Percentiles rank a stretch among this genome's conserved stretches.
These are phyloP conservation scores for Axea sp. DNA, from an alignment of 2,888 invertebrate genomes.

Conservation along the genomic window DNA sequence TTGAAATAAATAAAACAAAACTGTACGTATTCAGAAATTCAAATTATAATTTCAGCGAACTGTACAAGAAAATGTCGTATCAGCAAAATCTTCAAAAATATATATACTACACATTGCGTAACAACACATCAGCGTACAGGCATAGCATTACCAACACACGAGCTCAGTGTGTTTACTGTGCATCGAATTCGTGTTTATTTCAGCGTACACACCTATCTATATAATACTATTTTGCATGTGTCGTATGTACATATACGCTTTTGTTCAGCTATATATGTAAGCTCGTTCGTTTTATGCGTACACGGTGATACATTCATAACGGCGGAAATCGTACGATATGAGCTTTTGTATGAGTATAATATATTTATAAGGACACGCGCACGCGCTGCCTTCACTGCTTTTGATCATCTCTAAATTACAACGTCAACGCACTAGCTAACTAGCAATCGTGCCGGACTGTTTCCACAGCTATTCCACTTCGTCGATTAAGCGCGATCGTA, in stretches of 20 bases:
- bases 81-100: constrained; percentile 71
- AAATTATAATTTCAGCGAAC: constrained; percentile 51
- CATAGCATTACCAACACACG: too few relatives aligned
- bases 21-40: too few relatives aligned
- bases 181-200: constrained; percentile 54
- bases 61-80: too few relatives aligned
- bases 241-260: too few relatives aligned
- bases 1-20: too few relatives aligned
- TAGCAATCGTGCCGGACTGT: constrained; percentile 62
- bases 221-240: too few relatives aligned
- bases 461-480: constrained; percentile 70
- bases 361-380: constrained; percentile 41
- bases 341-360: too few relatives aligned
- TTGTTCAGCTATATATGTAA: too few relatives aligned
- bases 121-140: too few relatives aligned
- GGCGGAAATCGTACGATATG: too few relatives aligned
- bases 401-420: constrained; percentile 76
- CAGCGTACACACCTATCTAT: constrained; percentile 34
- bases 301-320: too few relatives aligned
- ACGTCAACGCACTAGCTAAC: constrained; percentile 60
- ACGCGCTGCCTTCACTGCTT: constrained; percentile 67
- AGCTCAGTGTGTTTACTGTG: constrained; percentile 68
- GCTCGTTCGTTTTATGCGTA: constrained; percentile 28
- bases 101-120: constrained; percentile 76
- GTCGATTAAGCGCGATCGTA: constrained; percentile 41